Percentiles rank a stretch among this genome's conserved stretches.
Evolutionary conservation across 2,113 vertebrate species (phyloP).

Genomic region (Agapornis roseicollis): DNA sequence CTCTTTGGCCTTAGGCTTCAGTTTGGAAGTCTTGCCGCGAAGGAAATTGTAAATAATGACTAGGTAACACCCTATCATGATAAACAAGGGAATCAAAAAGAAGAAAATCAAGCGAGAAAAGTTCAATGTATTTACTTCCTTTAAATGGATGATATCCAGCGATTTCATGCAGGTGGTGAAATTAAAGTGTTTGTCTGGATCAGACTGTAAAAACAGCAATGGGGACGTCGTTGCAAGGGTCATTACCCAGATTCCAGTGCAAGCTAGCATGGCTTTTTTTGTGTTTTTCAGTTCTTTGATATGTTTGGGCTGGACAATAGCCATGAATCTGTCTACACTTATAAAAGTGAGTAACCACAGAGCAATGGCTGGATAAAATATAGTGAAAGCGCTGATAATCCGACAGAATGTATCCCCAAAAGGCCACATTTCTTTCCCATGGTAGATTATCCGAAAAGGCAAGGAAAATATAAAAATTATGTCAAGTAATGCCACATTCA

Average conservation of each 20-base stretch:
- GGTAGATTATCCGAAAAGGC: slow-evolving; percentile 90
- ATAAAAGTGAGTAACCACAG: slow-evolving; percentile 94
- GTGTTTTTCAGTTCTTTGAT: slow-evolving; percentile 90
- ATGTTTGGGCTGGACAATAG: slow-evolving; percentile 91
- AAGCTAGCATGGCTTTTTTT: slow-evolving; percentile 84
- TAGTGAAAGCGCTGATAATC: slow-evolving; percentile 81
- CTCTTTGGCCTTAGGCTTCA: slow-evolving; percentile 94
- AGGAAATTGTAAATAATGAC: slow-evolving; percentile 90
- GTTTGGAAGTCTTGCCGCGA: slow-evolving; percentile 86
- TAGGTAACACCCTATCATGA: slow-evolving; percentile 91
- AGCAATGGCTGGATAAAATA: slow-evolving; percentile 94
- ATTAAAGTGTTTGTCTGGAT: slow-evolving; percentile 80
- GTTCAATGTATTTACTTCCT: slow-evolving; percentile 79
- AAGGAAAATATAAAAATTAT: slow-evolving; percentile 85
- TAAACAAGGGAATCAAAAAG: slow-evolving; percentile 88
- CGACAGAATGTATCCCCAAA: slow-evolving; percentile 89
- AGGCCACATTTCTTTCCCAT: slow-evolving; percentile 82
- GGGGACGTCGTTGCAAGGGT: slow-evolving; percentile 83
- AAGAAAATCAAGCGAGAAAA: slow-evolving; percentile 87
- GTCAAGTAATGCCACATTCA: slow-evolving; percentile 92
- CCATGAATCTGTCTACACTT: slow-evolving; percentile 93
- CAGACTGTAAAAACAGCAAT: slow-evolving; percentile 77
- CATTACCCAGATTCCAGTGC: slow-evolving; percentile 88
- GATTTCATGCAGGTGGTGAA: slow-evolving; percentile 90
- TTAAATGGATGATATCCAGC: slow-evolving; percentile 87